Percentiles rank a stretch among this genome's conserved stretches.
Conservation (phyloP, 2,888 invertebrate species). For the Lasioglossum pauxillum region DNA sequence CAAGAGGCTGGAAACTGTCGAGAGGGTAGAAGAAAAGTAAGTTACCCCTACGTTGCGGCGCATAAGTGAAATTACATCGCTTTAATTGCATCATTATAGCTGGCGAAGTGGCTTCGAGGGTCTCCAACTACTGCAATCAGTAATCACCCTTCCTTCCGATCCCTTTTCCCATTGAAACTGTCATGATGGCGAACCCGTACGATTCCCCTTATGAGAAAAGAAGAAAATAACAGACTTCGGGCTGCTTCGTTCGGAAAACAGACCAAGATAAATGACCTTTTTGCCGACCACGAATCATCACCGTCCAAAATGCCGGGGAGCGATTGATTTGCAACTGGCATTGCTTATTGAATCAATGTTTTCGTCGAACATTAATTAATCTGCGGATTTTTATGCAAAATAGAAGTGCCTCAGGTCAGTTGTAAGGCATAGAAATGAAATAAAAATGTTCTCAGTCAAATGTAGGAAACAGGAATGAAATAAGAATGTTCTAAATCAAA, state of each 20-base stretch:
- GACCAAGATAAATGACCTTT: neutral
- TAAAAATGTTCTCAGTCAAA: neutral
- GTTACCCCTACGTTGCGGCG: neutral
- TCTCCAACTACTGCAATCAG: constrained; percentile 30
- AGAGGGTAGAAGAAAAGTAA: constrained; percentile 33
- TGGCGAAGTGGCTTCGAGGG: constrained; percentile 26
- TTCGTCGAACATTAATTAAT: neutral
- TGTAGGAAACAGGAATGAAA: too few relatives aligned
- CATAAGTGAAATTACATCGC: constrained; percentile 46
- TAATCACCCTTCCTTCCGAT: neutral
- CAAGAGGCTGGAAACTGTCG: constrained; percentile 17
- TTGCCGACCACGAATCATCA: neutral
- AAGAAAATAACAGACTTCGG: neutral
- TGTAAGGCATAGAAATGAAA: neutral
- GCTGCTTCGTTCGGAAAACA: neutral
- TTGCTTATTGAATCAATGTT: neutral
- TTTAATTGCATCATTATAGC: constrained; percentile 56
- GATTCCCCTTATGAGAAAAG: constrained; percentile 11
- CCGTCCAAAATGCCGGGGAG: neutral
- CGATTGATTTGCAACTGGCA: neutral
- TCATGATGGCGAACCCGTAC: neutral
- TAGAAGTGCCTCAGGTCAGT: neutral
- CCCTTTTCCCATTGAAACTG: constrained; percentile 7
- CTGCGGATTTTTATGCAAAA: neutral
- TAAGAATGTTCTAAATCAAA: neutral